A percentile compares a stretch with the other conserved stretches of the same genome.
These are phyloP conservation scores for Diplosoma virens DNA, from an alignment of 23 tunicate genomes.

Conservation along the genomic window DNA sequence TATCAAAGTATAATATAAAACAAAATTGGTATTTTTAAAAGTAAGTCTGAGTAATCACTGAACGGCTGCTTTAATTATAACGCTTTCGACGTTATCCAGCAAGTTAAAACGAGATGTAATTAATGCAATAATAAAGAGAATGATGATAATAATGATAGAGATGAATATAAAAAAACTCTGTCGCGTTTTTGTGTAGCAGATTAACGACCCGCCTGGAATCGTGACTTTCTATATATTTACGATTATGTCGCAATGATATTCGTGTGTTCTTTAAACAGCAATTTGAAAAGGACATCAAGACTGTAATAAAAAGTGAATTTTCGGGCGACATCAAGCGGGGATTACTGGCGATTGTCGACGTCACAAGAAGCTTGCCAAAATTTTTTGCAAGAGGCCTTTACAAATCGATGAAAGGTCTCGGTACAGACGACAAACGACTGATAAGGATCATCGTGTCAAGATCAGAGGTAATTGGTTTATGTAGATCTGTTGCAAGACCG, in stretches of 20 bases:
- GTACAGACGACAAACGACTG: conserved; percentile 61
- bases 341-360: conserved; percentile 53
- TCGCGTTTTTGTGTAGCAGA: neutral
- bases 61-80: no score
- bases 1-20: no score
- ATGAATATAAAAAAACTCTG: no score
- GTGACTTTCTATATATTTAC: neutral
- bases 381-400: conserved; percentile 64
- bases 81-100: no score
- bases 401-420: conserved; percentile 64
- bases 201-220: neutral
- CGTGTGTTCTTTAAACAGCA: no score
- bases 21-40: no score
- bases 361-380: conserved; percentile 38
- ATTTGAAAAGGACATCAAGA: conserved; percentile 47
- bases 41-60: no score
- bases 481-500: no score
- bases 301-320: conserved; percentile 48
- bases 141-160: no score
- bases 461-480: conserved; percentile 65
- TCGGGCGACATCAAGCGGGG: conserved; percentile 65
- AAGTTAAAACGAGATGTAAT: no score
- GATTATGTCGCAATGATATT: neutral
- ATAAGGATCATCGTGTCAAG: conserved; percentile 50
- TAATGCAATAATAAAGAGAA: no score